A percentile compares a stretch with the other conserved stretches of the same genome.
Evolutionary conservation across 2,797 vertebrate species (phyloP).

Genomic region (Tragopan temminckii): DNA sequence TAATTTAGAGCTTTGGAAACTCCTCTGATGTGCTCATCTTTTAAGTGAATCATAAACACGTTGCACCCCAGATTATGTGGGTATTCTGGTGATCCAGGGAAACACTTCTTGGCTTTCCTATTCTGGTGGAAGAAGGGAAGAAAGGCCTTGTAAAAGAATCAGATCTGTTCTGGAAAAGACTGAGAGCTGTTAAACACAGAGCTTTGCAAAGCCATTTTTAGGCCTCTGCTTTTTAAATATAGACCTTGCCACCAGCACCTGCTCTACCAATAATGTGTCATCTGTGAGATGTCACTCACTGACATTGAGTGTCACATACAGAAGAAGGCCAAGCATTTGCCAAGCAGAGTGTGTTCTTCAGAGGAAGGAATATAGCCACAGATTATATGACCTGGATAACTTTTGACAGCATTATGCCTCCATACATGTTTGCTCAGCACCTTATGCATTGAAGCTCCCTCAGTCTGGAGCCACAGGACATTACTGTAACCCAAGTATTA

Average conservation of each 20-base stretch:
- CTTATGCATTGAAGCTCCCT: background rate
- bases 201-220: slow-evolving; percentile 25
- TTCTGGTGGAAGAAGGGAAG: background rate
- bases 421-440: slow-evolving; percentile 46
- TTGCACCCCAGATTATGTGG: accelerated
- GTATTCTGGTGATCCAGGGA: background rate
- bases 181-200: slow-evolving; percentile 11
- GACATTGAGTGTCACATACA: slow-evolving; percentile 29
- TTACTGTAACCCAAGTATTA: slow-evolving; percentile 42
- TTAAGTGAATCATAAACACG: background rate
- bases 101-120: background rate
- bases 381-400: slow-evolving; percentile 51
- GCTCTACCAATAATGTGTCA: slow-evolving; percentile 53
- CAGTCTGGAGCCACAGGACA: slow-evolving; percentile 2
- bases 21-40: background rate
- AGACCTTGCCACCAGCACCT: slow-evolving; percentile 38
- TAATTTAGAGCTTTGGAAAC: background rate
- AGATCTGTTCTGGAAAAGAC: slow-evolving; percentile 13
- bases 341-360: background rate
- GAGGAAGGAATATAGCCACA: slow-evolving; percentile 8
- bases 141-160: background rate
- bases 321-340: slow-evolving; percentile 38
- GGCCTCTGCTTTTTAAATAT: slow-evolving; percentile 43
- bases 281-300: slow-evolving; percentile 42
- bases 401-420: slow-evolving; percentile 51